Evolutionary conservation across 2,113 vertebrate species (phyloP).

Genomic region (Thalassoma bifasciatum): DNA sequence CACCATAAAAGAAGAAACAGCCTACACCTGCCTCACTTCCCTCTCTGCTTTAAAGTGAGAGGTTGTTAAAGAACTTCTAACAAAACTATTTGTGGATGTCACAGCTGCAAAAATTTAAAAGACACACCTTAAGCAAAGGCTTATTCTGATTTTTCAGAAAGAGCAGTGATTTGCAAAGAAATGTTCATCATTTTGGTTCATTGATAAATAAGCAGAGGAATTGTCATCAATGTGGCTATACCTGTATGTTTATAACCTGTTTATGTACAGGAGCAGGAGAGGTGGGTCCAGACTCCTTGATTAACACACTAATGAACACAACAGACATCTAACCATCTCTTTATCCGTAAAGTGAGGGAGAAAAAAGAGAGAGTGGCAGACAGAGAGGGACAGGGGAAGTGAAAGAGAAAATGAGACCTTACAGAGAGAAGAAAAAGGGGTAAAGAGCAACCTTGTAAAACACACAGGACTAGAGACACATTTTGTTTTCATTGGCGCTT

Average conservation of each 20-base stretch:
- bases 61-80: conserved; percentile 24
- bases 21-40: conserved; percentile 9
- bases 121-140: too few relatives aligned
- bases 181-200: background rate
- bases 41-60: conserved; percentile 17
- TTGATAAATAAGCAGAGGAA: background rate
- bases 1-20: conserved; percentile 63
- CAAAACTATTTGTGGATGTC: conserved; percentile 27
- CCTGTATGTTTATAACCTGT: background rate
- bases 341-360: conserved; percentile 30
- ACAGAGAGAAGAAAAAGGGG: conserved; percentile 17
- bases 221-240: background rate
- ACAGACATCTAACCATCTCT: conserved; percentile 42
- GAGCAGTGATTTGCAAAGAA: background rate
- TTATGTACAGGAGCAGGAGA: conserved; percentile 4
- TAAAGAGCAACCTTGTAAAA: conserved; percentile 33
- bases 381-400: background rate
- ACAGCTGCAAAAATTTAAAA: conserved; percentile 11
- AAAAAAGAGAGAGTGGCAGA: background rate
- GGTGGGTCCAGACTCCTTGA: conserved; percentile 24
- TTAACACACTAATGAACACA: conserved; percentile 34
- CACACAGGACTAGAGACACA: conserved; percentile 7
- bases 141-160: too few relatives aligned
- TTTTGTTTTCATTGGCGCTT: background rate
- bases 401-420: background rate